Evolutionary conservation across 2,888 invertebrate species (phyloP), one percentile per base, ranked within the genome.

Genomic region (Serripes groenlandicus): DNA sequence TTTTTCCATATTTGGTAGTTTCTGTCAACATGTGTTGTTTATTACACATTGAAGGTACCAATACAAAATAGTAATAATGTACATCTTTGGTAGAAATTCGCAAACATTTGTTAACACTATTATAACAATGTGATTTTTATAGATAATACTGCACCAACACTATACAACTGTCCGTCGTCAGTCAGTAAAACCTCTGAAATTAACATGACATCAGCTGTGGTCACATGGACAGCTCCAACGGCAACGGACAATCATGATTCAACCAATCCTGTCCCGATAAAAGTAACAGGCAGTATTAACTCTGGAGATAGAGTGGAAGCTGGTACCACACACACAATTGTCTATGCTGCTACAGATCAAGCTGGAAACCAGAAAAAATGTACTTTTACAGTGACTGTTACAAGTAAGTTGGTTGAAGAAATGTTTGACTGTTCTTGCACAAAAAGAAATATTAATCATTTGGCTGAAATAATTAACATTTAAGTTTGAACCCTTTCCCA

Each of bases 211-310:
- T 52, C 70, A 28, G 70, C 70, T 30, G 54, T 70, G n/a, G 70
- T 70, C 70, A 70, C 54, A 9, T 70, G 70, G 70, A 32, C n/a
- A 52, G 21, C 54, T 0, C 70, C 70, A 30, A 70, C 70, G n/a
- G 70, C 70, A 28, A 70, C 54, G 4, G 70, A 70, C 54, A 52
- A 52, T 11, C 70, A 70, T 26, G 70, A 70, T 54, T n/a, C 32
- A 0, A 30, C 32, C 11, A 32, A 70, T 30, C 70, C 70, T 11
- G 30, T 70, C n/a, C 70, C 70, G 28, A 9, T n/a, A 30, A 9
- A 70, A 32, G 32, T 30, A 26, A 64, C 35, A 18, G 70, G 70
- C 1, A 70, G 18, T 30, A 70, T 70, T 21, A 15, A 9, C 18
- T 35, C 49, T 23, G 70, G 70, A 9, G 70, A 70, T 23, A 37